These are phyloP conservation scores for Drosophila setosimentum DNA, from an alignment of 2,888 invertebrate genomes.

Conservation along the genomic window DNA sequence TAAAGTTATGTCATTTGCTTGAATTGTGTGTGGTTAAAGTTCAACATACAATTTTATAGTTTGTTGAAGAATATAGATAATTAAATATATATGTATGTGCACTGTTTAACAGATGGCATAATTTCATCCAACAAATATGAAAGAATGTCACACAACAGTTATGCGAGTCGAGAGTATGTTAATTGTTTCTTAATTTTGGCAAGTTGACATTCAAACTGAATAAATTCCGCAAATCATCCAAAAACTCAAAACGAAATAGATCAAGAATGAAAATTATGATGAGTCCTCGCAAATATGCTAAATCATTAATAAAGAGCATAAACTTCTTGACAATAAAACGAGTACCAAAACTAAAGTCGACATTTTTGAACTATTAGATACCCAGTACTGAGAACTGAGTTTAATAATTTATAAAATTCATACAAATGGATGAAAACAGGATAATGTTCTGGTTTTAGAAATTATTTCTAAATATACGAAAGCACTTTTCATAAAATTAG, in stretches of 20 bases:
- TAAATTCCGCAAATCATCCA: constrained; percentile 23
- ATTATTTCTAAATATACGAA: neutral
- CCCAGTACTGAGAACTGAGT: neutral
- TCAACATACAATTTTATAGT: constrained; percentile 19
- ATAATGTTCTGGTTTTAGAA: neutral
- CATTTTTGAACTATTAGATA: neutral
- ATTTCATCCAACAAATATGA: constrained; percentile 16
- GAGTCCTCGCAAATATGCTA: constrained; percentile 4
- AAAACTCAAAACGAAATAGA: constrained; percentile 10
- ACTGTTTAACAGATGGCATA: constrained; percentile 33
- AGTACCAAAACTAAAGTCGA: neutral
- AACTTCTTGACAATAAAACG: neutral
- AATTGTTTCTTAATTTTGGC: constrained; percentile 23
- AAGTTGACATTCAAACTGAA: constrained; percentile 11
- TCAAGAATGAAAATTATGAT: constrained; percentile 9
- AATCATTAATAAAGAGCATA: neutral
- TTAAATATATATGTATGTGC: constrained; percentile 4
- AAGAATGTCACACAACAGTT: constrained; percentile 28
- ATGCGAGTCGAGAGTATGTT: neutral
- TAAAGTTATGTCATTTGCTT: constrained; percentile 39
- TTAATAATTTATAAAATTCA: neutral
- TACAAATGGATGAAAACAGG: neutral
- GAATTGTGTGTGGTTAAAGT: constrained; percentile 31
- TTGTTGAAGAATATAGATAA: constrained; percentile 1
- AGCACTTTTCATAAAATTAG: neutral